Evolutionary conservation across 2,888 invertebrate genomes (phyloP).

Genomic region (Autographa gamma): DNA sequence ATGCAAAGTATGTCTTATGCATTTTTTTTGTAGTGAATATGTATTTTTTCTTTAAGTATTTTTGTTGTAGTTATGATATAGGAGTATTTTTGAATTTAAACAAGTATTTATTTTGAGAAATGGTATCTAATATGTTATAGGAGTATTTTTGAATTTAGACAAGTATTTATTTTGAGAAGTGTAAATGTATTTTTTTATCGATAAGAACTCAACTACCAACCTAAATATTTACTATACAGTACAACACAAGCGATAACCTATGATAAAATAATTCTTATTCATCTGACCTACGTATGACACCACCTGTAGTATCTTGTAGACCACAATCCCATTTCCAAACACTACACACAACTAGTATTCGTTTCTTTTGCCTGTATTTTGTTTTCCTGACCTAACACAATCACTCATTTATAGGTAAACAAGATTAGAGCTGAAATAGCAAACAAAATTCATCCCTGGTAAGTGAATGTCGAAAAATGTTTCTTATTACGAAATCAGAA

Average conservation of each 20-base stretch:
- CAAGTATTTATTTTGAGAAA: constrained; percentile 1
- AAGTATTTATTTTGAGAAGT: constrained; percentile 1
- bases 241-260: background rate
- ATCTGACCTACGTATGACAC: background rate
- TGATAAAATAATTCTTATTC: background rate
- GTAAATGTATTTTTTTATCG: background rate
- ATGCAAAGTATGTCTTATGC: constrained; percentile 67
- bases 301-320: constrained; percentile 1
- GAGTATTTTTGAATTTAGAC: background rate
- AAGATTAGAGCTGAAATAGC: constrained; percentile 73
- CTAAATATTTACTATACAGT: constrained; percentile 2
- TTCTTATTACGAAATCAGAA: constrained; percentile 7
- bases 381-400: constrained; percentile 39
- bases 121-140: background rate
- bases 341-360: constrained; percentile 34
- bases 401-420: constrained; percentile 81
- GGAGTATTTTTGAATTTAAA: background rate
- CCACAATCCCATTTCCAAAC: constrained; percentile 7
- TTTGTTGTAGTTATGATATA: background rate
- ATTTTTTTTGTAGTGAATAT: constrained; percentile 35
- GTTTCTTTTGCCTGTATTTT: constrained; percentile 22
- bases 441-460: constrained; percentile 65
- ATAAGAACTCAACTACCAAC: background rate
- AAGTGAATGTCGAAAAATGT: constrained; percentile 58
- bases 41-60: background rate